Conservation (phyloP, 2,888 invertebrate species). For the Lissonota sp. region DNA sequence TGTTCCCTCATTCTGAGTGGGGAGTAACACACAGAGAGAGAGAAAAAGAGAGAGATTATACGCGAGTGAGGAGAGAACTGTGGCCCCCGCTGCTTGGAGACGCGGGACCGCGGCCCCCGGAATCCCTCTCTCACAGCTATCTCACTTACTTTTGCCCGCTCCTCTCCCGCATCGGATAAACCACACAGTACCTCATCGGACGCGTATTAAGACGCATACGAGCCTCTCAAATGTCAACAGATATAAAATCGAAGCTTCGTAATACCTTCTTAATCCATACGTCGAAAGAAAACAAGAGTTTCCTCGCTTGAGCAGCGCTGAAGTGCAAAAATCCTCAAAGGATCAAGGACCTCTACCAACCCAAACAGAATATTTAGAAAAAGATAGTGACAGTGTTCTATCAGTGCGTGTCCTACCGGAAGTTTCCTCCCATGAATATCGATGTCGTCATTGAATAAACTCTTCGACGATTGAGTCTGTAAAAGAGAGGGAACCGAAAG, state of each 20-base stretch:
- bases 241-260: slow-evolving; percentile 13
- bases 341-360: background rate
- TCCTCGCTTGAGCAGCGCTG: slow-evolving; percentile 25
- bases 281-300: background rate
- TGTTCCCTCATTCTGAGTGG: slow-evolving; percentile 51
- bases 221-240: slow-evolving; percentile 54
- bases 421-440: background rate
- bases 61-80: slow-evolving; percentile 59
- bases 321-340: background rate
- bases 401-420: slow-evolving; percentile 16
- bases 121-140: slow-evolving; percentile 59
- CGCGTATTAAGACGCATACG: slow-evolving; percentile 79
- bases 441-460: background rate
- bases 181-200: slow-evolving; percentile 79
- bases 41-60: slow-evolving; percentile 45
- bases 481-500: background rate
- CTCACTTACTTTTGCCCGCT: slow-evolving; percentile 39
- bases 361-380: background rate
- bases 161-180: slow-evolving; percentile 53
- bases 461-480: background rate
- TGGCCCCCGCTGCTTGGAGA: slow-evolving; percentile 50
- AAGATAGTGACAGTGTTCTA: slow-evolving; percentile 26
- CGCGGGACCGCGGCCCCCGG: slow-evolving; percentile 67
- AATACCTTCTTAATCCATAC: slow-evolving; percentile 4
- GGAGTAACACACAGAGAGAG: slow-evolving; percentile 44